Evolutionary conservation across 2,888 invertebrate genomes (phyloP), one percentile per base, ranked within the genome.

Genomic region (Lapara coniferarum): DNA sequence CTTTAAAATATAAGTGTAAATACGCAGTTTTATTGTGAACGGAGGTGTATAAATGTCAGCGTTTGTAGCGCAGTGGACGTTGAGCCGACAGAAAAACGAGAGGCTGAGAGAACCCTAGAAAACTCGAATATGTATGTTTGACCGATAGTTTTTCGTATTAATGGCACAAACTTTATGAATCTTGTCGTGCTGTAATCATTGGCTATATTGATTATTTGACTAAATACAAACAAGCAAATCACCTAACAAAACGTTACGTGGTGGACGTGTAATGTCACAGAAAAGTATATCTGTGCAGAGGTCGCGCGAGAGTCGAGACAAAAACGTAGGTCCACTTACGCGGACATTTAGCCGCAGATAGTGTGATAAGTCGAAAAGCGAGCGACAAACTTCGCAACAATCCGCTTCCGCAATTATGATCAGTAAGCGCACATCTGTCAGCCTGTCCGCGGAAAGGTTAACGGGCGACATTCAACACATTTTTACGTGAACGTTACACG

Each of bases 381-480:
- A 72, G 71, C 75, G 71, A 74, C 77, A 78, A 77, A 78, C 73
- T 73, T 71, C 19, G 19, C 68, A 14, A 44, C 44, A 51, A 16
- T n/a, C 10, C 52, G 25, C 87, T 92, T 92, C 91, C 92, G 89
- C 89, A 90, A 90, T 91, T 88, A 83, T 83, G 85, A 87, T 87
- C 84, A 85, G 84, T 77, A 70, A 71, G 70, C 59, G 70, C 59
- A 59, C 63, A 69, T 69, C 68, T 69, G 68, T 55, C 55, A 19
- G 55, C 25, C 55, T 19, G 55, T 69, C 59, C 59, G 44, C 44
- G 13, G 72, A 88, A 90, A 90, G 90, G 89, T 91, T 89, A 91
- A 91, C 89, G 85, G 86, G 88, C 77, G 78, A 76, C 85, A 69
- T 69, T 69, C 44, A 68, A 53, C 53, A 25, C 77, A 78, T 77